phyloP scores from a whole-genome alignment of 2,797 vertebrate species.

The Gymnothorax javanicus region DNA sequence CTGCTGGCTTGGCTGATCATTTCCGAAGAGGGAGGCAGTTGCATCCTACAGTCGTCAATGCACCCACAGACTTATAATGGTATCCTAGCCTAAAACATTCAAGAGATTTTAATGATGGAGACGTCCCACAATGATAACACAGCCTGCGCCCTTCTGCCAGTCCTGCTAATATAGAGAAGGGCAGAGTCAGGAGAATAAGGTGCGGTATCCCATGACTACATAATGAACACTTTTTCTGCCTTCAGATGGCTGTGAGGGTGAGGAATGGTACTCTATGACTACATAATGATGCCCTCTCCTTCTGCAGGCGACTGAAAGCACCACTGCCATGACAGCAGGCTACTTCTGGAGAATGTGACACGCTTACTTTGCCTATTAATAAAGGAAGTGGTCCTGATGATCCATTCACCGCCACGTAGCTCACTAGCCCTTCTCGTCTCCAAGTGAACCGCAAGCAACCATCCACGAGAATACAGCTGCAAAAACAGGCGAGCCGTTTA shows the following conservation, averaged over 20 bases:
- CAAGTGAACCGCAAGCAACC: background rate
- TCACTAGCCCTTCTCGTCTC: background rate
- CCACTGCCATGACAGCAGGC: background rate
- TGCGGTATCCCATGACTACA: conserved; percentile 15
- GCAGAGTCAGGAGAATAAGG: background rate
- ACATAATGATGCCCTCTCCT: background rate
- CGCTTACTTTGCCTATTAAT: background rate
- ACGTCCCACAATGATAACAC: background rate
- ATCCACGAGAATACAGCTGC: no score
- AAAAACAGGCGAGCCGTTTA: background rate
- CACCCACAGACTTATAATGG: background rate
- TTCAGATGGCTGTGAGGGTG: background rate
- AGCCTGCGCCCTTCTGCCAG: background rate
- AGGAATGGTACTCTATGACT: background rate
- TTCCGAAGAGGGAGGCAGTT: background rate
- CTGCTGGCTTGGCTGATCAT: background rate
- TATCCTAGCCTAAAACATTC: conserved; percentile 2
- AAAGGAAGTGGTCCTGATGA: background rate
- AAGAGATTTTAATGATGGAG: background rate
- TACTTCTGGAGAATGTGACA: background rate
- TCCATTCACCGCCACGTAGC: background rate
- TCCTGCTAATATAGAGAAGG: background rate
- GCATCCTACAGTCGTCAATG: background rate
- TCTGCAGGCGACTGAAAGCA: background rate
- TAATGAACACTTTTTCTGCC: background rate